Conservation (phyloP, 1,140 invertebrate genomes). For the Ruditapes philippinarum region DNA sequence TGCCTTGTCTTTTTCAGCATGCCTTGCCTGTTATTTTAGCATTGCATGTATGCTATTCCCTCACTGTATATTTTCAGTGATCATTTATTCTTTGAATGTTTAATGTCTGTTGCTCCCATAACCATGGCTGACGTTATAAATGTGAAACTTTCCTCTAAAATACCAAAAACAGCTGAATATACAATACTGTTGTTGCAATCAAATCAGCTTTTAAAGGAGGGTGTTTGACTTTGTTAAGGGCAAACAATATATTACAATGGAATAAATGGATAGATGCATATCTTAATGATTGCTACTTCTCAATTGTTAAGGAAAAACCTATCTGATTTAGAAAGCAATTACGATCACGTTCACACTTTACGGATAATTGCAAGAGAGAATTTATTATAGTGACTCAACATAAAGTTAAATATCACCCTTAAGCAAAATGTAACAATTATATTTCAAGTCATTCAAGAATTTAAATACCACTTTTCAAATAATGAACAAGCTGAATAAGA, state of each 20-base stretch:
- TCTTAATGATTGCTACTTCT: background rate
- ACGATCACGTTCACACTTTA: conserved; percentile 2
- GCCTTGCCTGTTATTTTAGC: too few relatives aligned
- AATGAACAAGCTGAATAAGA: background rate
- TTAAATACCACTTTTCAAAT: conserved; percentile 5
- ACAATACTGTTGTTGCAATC: too few relatives aligned
- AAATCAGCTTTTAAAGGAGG: too few relatives aligned
- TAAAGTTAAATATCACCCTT: background rate
- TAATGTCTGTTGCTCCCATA: too few relatives aligned
- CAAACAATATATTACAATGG: background rate
- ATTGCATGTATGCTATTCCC: too few relatives aligned
- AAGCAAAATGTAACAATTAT: background rate
- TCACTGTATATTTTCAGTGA: too few relatives aligned
- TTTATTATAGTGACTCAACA: conserved; percentile 26
- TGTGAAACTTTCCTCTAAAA: too few relatives aligned
- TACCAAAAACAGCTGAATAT: too few relatives aligned
- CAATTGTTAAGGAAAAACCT: background rate
- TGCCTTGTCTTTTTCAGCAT: too few relatives aligned
- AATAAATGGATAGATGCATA: background rate
- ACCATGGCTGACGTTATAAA: too few relatives aligned
- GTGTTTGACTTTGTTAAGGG: too few relatives aligned
- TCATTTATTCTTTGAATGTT: too few relatives aligned
- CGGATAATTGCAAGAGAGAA: background rate
- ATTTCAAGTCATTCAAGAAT: background rate
- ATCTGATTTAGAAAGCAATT: background rate